These are phyloP conservation scores for Amorpha juglandis DNA, from an alignment of 2,888 invertebrate species.

Conservation along the genomic window DNA sequence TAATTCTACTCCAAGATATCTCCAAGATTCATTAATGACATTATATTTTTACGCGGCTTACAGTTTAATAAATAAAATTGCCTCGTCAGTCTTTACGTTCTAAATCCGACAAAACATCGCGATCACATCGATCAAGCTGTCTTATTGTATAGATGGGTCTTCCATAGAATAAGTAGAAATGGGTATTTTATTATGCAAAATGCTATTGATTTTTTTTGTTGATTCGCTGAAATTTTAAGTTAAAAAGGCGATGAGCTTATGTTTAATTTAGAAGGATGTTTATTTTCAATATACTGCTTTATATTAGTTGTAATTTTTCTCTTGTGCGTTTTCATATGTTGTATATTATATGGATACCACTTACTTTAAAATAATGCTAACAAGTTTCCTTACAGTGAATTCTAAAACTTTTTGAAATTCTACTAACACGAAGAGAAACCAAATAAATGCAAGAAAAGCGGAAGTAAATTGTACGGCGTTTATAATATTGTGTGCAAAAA, in stretches of 20 bases:
- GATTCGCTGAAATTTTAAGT: slow-evolving; percentile 48
- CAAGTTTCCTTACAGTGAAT: background rate
- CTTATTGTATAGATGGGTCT: slow-evolving; percentile 68
- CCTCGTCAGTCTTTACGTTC: slow-evolving; percentile 59
- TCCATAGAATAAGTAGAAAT: slow-evolving; percentile 55
- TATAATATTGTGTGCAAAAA: slow-evolving; percentile 14
- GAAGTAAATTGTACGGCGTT: slow-evolving; percentile 1
- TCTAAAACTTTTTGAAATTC: too few relatives aligned
- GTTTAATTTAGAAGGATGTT: too few relatives aligned
- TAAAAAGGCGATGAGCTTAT: slow-evolving; percentile 11
- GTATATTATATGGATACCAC: too few relatives aligned
- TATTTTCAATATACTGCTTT: too few relatives aligned
- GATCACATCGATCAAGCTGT: slow-evolving; percentile 75
- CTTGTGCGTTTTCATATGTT: too few relatives aligned
- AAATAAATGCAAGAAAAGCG: background rate
- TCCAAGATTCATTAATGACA: background rate
- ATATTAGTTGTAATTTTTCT: too few relatives aligned
- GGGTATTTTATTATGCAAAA: slow-evolving; percentile 62
- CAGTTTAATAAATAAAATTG: slow-evolving; percentile 59
- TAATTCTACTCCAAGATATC: too few relatives aligned
- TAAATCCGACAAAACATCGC: slow-evolving; percentile 66
- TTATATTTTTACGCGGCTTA: slow-evolving; percentile 42
- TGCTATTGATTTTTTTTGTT: slow-evolving; percentile 59
- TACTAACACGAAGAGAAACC: background rate
- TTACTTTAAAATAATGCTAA: background rate